Evolutionary conservation across 1,140 invertebrate species (phyloP).

Genomic region (Macrostomum lignano): DNA sequence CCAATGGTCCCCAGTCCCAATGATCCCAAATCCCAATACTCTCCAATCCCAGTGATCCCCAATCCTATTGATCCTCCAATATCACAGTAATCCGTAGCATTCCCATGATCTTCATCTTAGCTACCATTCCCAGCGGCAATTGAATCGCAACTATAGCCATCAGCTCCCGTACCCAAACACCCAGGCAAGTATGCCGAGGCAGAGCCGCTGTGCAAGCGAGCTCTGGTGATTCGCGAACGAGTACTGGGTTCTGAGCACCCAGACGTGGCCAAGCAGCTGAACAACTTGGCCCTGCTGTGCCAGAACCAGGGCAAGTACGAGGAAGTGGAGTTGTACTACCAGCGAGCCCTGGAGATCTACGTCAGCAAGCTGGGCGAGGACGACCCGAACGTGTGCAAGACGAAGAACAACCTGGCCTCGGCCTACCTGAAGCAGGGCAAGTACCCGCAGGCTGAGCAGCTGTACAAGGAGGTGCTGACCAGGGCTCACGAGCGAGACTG

Average conservation of each 20-base stretch:
- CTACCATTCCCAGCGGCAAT: too few species aligned
- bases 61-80: too few species aligned
- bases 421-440: constrained; percentile 95
- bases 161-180: constrained; percentile 70
- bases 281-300: constrained; percentile 86
- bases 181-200: constrained; percentile 87
- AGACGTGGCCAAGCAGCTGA: constrained; percentile 94
- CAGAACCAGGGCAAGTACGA: constrained; percentile 52
- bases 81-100: too few species aligned
- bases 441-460: constrained; percentile 83
- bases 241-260: constrained; percentile 83
- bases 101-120: too few species aligned
- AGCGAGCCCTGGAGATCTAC: constrained; percentile 90
- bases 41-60: too few species aligned
- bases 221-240: constrained; percentile 85
- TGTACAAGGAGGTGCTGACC: constrained; percentile 89
- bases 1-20: too few species aligned
- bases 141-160: too few species aligned
- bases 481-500: constrained; percentile 40
- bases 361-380: constrained; percentile 79
- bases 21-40: too few species aligned
- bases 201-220: constrained; percentile 84
- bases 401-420: constrained; percentile 92
- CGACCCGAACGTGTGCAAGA: constrained; percentile 95
- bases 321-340: constrained; percentile 52